Evolutionary conservation across 2,888 invertebrate genomes (phyloP), one percentile per base, ranked within the genome.

Genomic region (Trachelus tabidus): DNA sequence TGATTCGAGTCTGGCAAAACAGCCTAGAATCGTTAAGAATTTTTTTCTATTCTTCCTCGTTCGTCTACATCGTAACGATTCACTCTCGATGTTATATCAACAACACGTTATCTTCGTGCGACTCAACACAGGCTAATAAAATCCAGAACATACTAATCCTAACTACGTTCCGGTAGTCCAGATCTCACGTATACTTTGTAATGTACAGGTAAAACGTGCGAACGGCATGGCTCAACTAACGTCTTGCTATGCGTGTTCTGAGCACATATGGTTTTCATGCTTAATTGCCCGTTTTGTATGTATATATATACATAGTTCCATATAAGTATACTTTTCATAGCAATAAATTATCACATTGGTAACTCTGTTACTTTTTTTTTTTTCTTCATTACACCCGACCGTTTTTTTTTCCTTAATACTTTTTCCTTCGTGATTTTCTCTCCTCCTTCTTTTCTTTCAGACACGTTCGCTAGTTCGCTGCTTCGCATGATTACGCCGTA

Each of bases 171-270:
- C 56, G 23, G 56, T 56, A 56, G 23, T 56, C 56, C 56, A 56
- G 23, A 56, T 56, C 56, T 56, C 56, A 56, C 56, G 56, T 56
- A 9, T 56, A 56, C 23, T 9, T 56, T 56, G 23, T 56, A 23
- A 56, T 23, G 56, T 56, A 56, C 23, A 56, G 56, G 23, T 56
- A 56, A 56, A 56, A 56, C 56, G 56, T 56, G 56, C 56, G 56
- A 56, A 56, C 56, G 56, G 56, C 56, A 23, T 56, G 2, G 56
- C 23, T 56, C 83, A 81, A 80, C 81, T 78, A 68, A 76, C 73
- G 79, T 80, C 79, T 82, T 82, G 80, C 82, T 82, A 83, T 83
- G 75, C 81, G 77, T 79, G 79, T 79, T 77, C 75, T 76, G 77
- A 77, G 75, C 78, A 79, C 80, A 79, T 80, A 83, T 79, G 79